Percentiles rank a stretch among this genome's conserved stretches.
Conservation (phyloP, 2,888 invertebrate genomes). For the Athripsodes cinereus region DNA sequence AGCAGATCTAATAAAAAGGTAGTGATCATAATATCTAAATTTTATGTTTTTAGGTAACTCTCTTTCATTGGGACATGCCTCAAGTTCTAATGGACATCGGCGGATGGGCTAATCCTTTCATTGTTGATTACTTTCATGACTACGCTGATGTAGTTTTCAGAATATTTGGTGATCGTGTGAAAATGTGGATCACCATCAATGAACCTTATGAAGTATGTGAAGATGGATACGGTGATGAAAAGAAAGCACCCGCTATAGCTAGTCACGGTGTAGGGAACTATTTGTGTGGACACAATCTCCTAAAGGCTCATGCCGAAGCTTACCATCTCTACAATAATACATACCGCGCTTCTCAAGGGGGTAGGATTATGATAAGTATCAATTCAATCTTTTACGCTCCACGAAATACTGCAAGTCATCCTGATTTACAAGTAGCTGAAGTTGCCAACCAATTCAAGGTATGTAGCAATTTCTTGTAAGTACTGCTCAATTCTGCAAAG, state of each 20-base stretch:
- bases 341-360: constrained; percentile 52
- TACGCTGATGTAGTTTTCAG: constrained; percentile 51
- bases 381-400: constrained; percentile 52
- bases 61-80: constrained; percentile 66
- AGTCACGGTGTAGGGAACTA: constrained; percentile 57
- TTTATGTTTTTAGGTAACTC: constrained; percentile 46
- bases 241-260: constrained; percentile 49
- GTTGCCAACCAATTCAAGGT: constrained; percentile 50
- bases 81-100: constrained; percentile 52
- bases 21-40: neutral
- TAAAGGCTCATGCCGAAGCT: constrained; percentile 61
- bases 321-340: constrained; percentile 58
- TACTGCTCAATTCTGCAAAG: too few relatives aligned
- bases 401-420: constrained; percentile 39
- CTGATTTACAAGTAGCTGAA: constrained; percentile 45
- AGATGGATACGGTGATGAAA: constrained; percentile 48
- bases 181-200: constrained; percentile 66
- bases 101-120: constrained; percentile 50
- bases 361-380: constrained; percentile 49
- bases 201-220: constrained; percentile 55
- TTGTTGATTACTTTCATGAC: constrained; percentile 51
- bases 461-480: constrained; percentile 8
- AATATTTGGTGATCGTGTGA: constrained; percentile 52
- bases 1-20: too few relatives aligned
- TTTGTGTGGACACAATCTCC: constrained; percentile 55